These are phyloP conservation scores for Limnodromus scolopaceus DNA, from an alignment of 2,797 vertebrate genomes.

Conservation along the genomic window DNA sequence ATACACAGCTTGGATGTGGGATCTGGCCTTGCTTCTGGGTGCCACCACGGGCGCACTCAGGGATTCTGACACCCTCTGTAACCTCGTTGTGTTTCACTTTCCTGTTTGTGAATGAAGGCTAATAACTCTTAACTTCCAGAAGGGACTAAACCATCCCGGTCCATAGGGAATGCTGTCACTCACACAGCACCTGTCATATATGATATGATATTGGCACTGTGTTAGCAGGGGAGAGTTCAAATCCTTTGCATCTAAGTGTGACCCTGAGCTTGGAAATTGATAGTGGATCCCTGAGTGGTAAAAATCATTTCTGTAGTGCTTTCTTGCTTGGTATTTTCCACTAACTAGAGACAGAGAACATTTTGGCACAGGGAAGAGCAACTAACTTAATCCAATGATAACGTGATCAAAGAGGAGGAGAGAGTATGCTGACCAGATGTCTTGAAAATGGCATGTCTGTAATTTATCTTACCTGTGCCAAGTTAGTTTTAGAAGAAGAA, in stretches of 20 bases:
- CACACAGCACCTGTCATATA: not conserved
- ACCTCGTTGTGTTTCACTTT: not conserved
- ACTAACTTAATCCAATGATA: not conserved
- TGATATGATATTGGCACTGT: not conserved
- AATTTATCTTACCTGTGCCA: not conserved
- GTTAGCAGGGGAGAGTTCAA: not conserved
- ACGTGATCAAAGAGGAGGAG: not conserved
- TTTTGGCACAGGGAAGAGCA: not conserved
- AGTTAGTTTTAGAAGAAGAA: not conserved
- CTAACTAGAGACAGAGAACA: not conserved
- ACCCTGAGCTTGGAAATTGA: not conserved
- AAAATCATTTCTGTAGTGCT: not conserved
- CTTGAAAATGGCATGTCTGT: not conserved
- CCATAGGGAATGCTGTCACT: not conserved
- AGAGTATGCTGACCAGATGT: not conserved
- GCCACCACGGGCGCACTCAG: not conserved
- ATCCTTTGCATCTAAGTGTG: not conserved
- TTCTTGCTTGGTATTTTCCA: not conserved
- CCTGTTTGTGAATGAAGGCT: not conserved
- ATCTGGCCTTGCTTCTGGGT: not conserved
- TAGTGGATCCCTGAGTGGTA: not conserved
- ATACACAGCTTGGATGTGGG: rapidly evolving
- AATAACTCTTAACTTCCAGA: not conserved
- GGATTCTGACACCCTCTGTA: not conserved
- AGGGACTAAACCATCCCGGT: not conserved